Base-by-base conservation (phyloP, 2,888 invertebrate genomes). In the Epirrita christyi region DNA sequence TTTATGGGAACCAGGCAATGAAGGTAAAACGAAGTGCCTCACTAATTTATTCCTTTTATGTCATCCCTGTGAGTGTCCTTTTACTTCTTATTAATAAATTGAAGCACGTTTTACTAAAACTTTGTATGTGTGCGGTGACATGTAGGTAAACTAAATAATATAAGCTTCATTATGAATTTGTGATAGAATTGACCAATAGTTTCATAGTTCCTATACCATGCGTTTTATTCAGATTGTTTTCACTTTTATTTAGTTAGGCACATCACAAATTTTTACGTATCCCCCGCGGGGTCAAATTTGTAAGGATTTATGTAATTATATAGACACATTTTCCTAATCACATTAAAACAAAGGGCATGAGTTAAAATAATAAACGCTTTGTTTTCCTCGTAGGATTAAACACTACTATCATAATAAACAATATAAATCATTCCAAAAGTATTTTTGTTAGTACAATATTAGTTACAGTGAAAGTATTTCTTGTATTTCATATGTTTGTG, bases 1-100 rank as follows among this genome's bases (percentile, higher is more conserved):
- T 77, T 77, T 72, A 78, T 80, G 81, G 91, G 83, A 89, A 84
- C 88, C 91, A 92, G 92, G 89, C 86, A 70, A 90, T 85, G 85
- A 92, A 92, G 92, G 92, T 92, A 92, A 92, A 85, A 83, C 66
- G 61, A 78, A 76, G 72, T 68, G 75, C 66, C 70, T 75, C 72
- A 70, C 75, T 78, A 75, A 74, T 76, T 77, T 76, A 55, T 60
- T 66, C 70, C 75, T 77, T 75, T 79, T 72, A 66, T 55, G 67
- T 76, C 75, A 75, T 80, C 77, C 82, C 81, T 86, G 80, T 86
- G 79, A 78, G 75, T 83, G 83, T 80, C 73, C 68, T 80, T 69
- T 77, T 76, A 68, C 69, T 73, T 75, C 64, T 73, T 66, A 71
- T 68, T 72, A 63, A 67, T 2, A 64, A 73, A 74, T 75, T 73